These are phyloP conservation scores for Chelonia mydas DNA, from an alignment of 2,797 vertebrate genomes.

Conservation along the genomic window DNA sequence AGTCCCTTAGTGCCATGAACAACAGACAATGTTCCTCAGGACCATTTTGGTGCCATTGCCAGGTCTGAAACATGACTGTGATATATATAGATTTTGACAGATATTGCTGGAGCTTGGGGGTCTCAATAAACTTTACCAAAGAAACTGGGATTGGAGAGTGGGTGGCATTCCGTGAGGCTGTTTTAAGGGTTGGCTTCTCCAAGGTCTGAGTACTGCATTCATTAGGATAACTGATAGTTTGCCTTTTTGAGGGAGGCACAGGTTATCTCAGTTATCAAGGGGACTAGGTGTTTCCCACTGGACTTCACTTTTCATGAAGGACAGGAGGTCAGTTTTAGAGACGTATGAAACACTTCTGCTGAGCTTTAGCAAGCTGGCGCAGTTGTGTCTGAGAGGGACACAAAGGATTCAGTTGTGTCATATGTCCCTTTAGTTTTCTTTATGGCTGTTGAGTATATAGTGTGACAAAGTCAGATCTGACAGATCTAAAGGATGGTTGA, in stretches of 20 bases:
- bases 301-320: not conserved
- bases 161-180: not conserved
- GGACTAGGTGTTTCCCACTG: rapidly evolving
- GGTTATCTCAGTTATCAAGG: not conserved
- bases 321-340: not conserved
- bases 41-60: not conserved
- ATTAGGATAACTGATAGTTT: not conserved
- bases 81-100: not conserved
- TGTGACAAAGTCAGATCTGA: no score
- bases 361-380: not conserved
- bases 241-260: not conserved
- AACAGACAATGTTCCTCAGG: not conserved
- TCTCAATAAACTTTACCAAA: not conserved
- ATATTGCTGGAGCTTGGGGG: not conserved
- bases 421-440: no score
- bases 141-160: not conserved
- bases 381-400: not conserved
- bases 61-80: not conserved
- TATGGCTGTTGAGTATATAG: no score
- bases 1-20: not conserved
- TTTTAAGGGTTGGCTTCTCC: not conserved
- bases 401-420: not conserved
- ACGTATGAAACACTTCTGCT: not conserved
- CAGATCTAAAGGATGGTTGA: no score
- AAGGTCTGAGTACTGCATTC: not conserved